These are phyloP conservation scores for Rhinichthys osculus DNA, from an alignment of 2,797 vertebrate genomes.

Conservation along the genomic window DNA sequence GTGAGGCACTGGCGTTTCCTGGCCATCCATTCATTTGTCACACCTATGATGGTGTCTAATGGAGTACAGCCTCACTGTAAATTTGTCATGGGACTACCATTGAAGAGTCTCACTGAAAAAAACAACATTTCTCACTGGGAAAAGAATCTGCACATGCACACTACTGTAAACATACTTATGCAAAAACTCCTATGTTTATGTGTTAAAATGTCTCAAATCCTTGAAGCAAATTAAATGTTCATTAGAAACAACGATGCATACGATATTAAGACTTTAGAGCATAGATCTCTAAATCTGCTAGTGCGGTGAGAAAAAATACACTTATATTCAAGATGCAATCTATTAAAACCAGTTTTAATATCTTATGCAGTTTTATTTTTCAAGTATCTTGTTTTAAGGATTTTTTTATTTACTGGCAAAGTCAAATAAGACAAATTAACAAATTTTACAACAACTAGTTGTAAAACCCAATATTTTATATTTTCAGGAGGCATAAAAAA, in stretches of 20 bases:
- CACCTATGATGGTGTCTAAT: slow-evolving; percentile 60
- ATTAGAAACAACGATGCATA: background rate
- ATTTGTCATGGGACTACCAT: slow-evolving; percentile 50
- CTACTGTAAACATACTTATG: background rate
- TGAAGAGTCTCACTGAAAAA: slow-evolving; percentile 12
- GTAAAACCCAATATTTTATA: background rate
- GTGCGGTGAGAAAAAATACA: background rate
- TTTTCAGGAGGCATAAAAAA: background rate
- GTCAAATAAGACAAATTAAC: background rate
- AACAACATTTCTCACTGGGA: background rate
- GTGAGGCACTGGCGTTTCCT: slow-evolving; percentile 46
- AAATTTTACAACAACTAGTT: background rate
- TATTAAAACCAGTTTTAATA: background rate
- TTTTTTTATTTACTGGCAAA: background rate
- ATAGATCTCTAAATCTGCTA: background rate
- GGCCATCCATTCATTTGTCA: slow-evolving; percentile 65
- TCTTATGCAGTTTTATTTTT: background rate
- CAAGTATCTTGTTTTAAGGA: background rate
- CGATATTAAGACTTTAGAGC: background rate
- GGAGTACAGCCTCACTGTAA: slow-evolving; percentile 59
- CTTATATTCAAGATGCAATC: background rate
- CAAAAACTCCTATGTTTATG: background rate
- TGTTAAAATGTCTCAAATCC: background rate
- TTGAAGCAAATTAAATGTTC: background rate
- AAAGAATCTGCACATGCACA: background rate